Evolutionary conservation across 2,113 vertebrate species (phyloP), one percentile per base, ranked within the genome.

Genomic region (Choloepus hoffmanni): DNA sequence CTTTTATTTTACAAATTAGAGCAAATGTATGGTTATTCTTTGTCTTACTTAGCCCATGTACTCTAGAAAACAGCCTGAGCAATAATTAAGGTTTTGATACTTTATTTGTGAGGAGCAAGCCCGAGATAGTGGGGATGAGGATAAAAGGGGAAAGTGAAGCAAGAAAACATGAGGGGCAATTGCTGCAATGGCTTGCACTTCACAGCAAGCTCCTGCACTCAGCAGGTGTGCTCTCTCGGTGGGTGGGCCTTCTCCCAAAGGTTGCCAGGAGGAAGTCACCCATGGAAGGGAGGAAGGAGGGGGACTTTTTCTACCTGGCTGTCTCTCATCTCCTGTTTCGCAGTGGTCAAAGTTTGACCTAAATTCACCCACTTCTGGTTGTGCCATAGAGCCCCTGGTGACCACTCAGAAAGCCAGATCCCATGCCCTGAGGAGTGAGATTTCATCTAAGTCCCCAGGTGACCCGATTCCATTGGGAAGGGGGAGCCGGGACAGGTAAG

Each of bases 61-160:
- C 45, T 91, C 65, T 36, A 63, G 65, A n/a, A 95, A 79, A 78
- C 72, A 67, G 55, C 21, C 74, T 55, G 72, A 85, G 55, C 33
- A n/a, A 43, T 40, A 4, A n/a, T 70, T 40, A 67, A 83, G 40
- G 50, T 10, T 3, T 28, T 68, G 15, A 62, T 6, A 5, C 50
- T n/a, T 33, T 28, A 19, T 53, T 86, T 86, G 40, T 9, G 21
- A 26, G 62, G 24, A 73, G 62, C 30, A 65, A 89, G 48, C 23
- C 45, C 12, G 26, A 78, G 26, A 15, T 43, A 23, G 53, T 9
- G n/a, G 72, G 4, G 8, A 21, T n/a, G n/a, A 43, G 73, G 15
- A 15, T 53, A 11, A n/a, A 65, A 62, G 19, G 10, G 26, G n/a
- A 77, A 67, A 63, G 60, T 78, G 73, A 53, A 19, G 45, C 28